Evolutionary conservation across 2,888 invertebrate genomes (phyloP).

Genomic region (Aleiodes leptofemur): DNA sequence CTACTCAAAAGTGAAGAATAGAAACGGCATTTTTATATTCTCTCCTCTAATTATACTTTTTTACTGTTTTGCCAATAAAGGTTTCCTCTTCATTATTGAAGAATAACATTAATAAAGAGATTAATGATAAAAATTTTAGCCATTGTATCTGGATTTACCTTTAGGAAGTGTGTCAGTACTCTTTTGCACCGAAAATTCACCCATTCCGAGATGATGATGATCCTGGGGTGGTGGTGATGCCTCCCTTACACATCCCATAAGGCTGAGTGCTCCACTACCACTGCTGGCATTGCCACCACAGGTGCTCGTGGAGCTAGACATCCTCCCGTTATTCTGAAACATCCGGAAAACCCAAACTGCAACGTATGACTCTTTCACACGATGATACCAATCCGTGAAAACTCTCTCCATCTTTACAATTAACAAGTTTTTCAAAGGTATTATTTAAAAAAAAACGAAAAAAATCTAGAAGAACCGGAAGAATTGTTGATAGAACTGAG

Average conservation of each 20-base stretch:
- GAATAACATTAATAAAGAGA: not conserved
- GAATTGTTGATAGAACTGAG: not conserved
- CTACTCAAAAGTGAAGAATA: not conserved
- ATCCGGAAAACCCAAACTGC: conserved; percentile 65
- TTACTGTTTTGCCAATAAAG: no score
- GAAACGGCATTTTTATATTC: no score
- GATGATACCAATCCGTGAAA: conserved; percentile 60
- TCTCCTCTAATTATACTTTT: no score
- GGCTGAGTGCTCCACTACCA: conserved; percentile 79
- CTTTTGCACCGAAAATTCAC: conserved; percentile 64
- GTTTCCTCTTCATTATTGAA: not conserved
- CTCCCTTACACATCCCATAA: conserved; percentile 82
- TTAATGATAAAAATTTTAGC: not conserved
- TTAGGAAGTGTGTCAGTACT: conserved; percentile 69
- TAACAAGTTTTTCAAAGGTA: not conserved
- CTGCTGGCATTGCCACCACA: conserved; percentile 69
- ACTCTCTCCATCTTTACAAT: conserved; percentile 12
- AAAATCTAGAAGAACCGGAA: not conserved
- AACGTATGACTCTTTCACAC: conserved; percentile 63
- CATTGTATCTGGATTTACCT: conserved; percentile 61
- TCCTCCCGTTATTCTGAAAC: conserved; percentile 66
- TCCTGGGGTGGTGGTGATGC: conserved; percentile 79
- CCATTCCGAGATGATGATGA: conserved; percentile 72
- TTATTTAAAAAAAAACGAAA: not conserved
- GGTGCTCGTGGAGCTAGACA: conserved; percentile 68